Evolutionary conservation across 2,113 vertebrate genomes (phyloP), one percentile per base, ranked within the genome.

Genomic region (Corythaixoides concolor): DNA sequence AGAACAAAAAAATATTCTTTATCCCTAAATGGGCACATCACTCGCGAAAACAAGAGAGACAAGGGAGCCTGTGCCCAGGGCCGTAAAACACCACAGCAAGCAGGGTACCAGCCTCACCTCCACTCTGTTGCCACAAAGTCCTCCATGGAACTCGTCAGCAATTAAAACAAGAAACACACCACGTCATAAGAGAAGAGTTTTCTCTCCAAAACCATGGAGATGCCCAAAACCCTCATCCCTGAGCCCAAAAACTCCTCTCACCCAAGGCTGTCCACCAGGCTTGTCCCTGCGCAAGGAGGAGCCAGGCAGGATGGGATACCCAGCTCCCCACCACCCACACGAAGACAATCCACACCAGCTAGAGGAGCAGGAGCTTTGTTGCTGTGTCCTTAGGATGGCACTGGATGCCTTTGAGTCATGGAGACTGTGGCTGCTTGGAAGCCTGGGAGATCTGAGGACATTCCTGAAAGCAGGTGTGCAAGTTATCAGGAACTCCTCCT

Each of bases 1-100:
- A 39, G 35, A 74, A 88, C 16, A 12, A 81, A 89, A 89, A 94
- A 91, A 67, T 86, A 88, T 82, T 78, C 41, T 90, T 76, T 92
- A 67, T 55, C 55, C 24, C 55, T 77, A 91, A 89, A 59, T 9
- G n/a, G 66, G 52, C 47, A 74, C 12, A 79, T 74, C 32, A 13
- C 27, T 90, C 13, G 5, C 47, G 49, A 37, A 67, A 83, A 56
- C 16, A 64, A 50, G 67, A 50, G n/a, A 37, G 28, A 37, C 9
- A 33, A 85, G 33, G 17, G 15, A 72, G 20, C 43, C 41, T 70
- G 32, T 83, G 37, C 27, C 70, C 37, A 13, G 33, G 62, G 53
- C n/a, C 76, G 45, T n/a, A 80, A 69, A 85, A 32, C 0, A 1
- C n/a, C 50, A 80, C 58, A 39, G 35, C 28, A 12, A 77, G 28